A percentile compares a stretch with the other conserved stretches of the same genome.
Evolutionary conservation across 1,140 invertebrate genomes (phyloP).

Genomic region (Calosoma granatense): DNA sequence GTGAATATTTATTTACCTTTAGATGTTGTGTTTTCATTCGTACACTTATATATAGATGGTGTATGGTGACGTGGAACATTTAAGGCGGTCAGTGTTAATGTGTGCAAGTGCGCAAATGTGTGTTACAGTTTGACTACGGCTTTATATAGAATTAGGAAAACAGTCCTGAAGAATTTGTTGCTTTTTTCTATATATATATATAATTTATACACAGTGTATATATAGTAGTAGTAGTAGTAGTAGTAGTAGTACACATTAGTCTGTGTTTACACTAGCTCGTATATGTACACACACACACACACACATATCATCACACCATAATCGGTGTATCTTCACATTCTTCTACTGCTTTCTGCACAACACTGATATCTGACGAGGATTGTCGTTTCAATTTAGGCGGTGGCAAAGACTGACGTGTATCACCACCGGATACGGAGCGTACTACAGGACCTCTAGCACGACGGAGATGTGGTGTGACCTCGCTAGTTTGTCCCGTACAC

Average conservation of each 20-base stretch:
- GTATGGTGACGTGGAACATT: too few species aligned
- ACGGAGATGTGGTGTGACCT: background rate
- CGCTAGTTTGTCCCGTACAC: slow-evolving; percentile 11
- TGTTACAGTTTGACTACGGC: background rate
- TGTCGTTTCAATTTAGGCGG: slow-evolving; percentile 30
- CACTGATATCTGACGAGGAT: slow-evolving; percentile 28
- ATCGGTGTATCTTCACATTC: slow-evolving; percentile 33
- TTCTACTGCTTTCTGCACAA: slow-evolving; percentile 24
- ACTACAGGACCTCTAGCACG: slow-evolving; percentile 21
- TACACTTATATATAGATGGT: too few species aligned
- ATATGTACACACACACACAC: background rate
- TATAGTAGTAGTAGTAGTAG: too few species aligned
- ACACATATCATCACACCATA: slow-evolving; percentile 25
- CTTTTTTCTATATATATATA: background rate
- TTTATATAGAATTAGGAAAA: background rate
- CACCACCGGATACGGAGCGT: slow-evolving; percentile 28
- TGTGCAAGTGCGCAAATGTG: too few species aligned
- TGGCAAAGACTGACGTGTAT: slow-evolving; percentile 17
- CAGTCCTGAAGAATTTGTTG: background rate
- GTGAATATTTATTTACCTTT: too few species aligned
- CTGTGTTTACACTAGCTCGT: too few species aligned
- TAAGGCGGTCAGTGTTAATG: too few species aligned
- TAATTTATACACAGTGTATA: background rate
- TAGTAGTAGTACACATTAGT: too few species aligned
- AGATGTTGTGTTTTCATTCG: too few species aligned